Base-by-base conservation (phyloP, 2,797 vertebrate species). In the Cryptoprocta ferox region DNA sequence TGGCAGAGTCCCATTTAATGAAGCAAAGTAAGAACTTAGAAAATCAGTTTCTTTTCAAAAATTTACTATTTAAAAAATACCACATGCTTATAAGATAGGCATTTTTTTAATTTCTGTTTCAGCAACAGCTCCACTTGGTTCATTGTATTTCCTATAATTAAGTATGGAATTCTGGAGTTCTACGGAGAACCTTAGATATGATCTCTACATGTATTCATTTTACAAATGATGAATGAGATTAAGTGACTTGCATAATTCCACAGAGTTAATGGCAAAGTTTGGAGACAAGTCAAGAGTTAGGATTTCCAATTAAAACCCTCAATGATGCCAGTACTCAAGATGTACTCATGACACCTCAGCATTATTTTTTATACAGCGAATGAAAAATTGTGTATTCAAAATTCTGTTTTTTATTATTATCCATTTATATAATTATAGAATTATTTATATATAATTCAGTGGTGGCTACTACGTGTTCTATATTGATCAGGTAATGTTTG, bases 1-100 rank as follows among this genome's bases (percentile, higher is more conserved):
- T 98, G 97, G 97, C 95, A 98, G 76, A n/a, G 92, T 95, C 97
- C 96, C 94, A 94, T 85, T 80, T 93, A 78, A 73, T 84, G 76
- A 91, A 80, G 81, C 86, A 48, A 68, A 53, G 39, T 53, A 80
- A 70, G 18, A 78, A 83, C 37, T 63, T 89, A 85, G 30, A 24
- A 76, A 97, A 93, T 45, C 42, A 81, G 45, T 61, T 94, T 86
- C 42, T 39, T 79, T 39, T 94, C 0, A 83, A 96, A 94, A 92
- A 59, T 66, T 50, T 6, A 39, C 32, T 56, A 56, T 56, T 92
- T 82, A 28, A 80, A 83, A 94, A 90, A 71, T 63, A 32, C 8
- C 21, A 53, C 39, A 21, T 37, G 48, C 8, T 19, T 19, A 39
- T 79, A 70, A 48, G 7, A 56, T 19, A 48, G 65, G 14, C 30